These are phyloP conservation scores for Eristalis intricaria DNA, from an alignment of 2,888 invertebrate genomes.

Conservation along the genomic window DNA sequence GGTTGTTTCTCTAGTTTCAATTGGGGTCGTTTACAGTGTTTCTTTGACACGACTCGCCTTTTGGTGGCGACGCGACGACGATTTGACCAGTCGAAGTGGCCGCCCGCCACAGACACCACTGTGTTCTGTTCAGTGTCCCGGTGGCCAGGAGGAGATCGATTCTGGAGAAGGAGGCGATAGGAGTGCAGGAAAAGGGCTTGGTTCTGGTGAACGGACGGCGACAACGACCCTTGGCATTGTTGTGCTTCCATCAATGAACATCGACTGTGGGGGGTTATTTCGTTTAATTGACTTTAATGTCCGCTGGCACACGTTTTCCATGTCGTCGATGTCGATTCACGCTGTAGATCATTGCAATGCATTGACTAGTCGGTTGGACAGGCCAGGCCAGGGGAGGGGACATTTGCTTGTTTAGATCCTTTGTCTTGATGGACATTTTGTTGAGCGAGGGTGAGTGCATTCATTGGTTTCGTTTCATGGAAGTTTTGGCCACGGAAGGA, in stretches of 20 bases:
- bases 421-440: too few relatives aligned
- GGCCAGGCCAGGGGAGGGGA: slow-evolving; percentile 5
- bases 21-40: slow-evolving; percentile 7
- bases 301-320: slow-evolving; percentile 66
- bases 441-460: too few relatives aligned
- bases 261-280: slow-evolving; percentile 22
- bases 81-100: slow-evolving; percentile 31
- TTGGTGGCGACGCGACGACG: not conserved
- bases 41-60: not conserved
- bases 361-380: slow-evolving; percentile 1
- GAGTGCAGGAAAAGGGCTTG: slow-evolving; percentile 29
- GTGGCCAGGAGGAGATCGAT: slow-evolving; percentile 9
- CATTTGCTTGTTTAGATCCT: too few relatives aligned
- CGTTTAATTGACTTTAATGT: slow-evolving; percentile 68
- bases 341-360: slow-evolving; percentile 51
- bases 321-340: slow-evolving; percentile 68
- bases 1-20: slow-evolving; percentile 48
- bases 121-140: not conserved
- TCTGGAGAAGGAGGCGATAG: slow-evolving; percentile 9
- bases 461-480: too few relatives aligned
- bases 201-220: slow-evolving; percentile 8
- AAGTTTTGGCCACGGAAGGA: too few relatives aligned
- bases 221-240: slow-evolving; percentile 57
- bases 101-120: too few relatives aligned
- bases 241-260: slow-evolving; percentile 45